phyloP scores from a whole-genome alignment of 2,888 invertebrate genomes.

The Xestia sexstrigata region DNA sequence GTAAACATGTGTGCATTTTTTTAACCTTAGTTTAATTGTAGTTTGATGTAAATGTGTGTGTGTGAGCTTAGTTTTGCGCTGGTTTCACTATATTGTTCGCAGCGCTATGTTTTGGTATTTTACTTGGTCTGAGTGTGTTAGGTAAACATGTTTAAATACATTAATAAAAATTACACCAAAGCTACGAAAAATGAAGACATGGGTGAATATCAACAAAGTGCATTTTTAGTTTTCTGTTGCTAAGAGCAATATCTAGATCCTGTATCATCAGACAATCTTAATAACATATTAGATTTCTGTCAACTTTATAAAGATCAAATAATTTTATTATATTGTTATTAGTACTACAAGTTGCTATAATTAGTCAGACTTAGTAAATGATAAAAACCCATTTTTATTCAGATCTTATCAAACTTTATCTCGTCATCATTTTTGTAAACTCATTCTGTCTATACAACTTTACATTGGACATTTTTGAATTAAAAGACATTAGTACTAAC shows the following conservation, averaged over 20 bases:
- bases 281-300: not conserved
- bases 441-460: not conserved
- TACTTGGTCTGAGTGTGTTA: no score
- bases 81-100: no score
- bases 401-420: not conserved
- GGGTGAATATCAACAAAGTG: no score
- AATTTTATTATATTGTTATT: not conserved
- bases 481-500: not conserved
- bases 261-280: constrained; percentile 3
- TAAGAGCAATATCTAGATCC: not conserved
- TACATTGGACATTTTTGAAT: not conserved
- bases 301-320: not conserved
- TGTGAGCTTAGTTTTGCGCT: no score
- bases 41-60: no score
- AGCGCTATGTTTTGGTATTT: no score
- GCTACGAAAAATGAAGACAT: no score
- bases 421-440: not conserved
- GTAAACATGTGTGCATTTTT: no score
- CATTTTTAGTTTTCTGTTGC: constrained; percentile 16
- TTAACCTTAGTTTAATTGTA: no score
- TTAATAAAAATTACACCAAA: no score
- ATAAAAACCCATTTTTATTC: not conserved
- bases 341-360: not conserved
- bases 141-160: no score
- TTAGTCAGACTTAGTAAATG: not conserved